Conservation (phyloP, 1,140 invertebrate genomes). For the Psix sp. region DNA sequence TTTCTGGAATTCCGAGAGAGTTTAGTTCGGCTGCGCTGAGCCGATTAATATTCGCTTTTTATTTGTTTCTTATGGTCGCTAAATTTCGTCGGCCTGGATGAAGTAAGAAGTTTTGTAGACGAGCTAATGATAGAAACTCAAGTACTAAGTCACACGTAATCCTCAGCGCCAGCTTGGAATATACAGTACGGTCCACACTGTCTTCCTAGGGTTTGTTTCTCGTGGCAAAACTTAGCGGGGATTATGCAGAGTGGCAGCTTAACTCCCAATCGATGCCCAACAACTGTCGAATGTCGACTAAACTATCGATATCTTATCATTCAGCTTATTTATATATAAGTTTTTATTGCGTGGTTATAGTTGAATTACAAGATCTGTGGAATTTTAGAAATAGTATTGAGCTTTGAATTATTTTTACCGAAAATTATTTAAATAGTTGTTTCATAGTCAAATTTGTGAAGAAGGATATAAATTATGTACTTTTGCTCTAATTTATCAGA, state of each 20-base stretch:
- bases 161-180: conserved; percentile 33
- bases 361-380: too few relatives aligned
- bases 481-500: too few relatives aligned
- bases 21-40: conserved; percentile 37
- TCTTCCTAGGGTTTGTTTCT: conserved; percentile 48
- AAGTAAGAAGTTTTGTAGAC: conserved; percentile 50
- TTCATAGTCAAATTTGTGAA: too few relatives aligned
- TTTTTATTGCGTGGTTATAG: too few relatives aligned
- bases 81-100: conserved; percentile 30
- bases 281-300: conserved; percentile 45
- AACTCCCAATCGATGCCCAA: conserved; percentile 60
- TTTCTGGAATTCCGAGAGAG: conserved; percentile 45
- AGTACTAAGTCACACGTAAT: conserved; percentile 75
- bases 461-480: too few relatives aligned
- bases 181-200: conserved; percentile 33
- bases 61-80: conserved; percentile 31
- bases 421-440: too few relatives aligned
- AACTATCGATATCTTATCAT: too few relatives aligned
- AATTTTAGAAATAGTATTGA: too few relatives aligned
- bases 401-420: too few relatives aligned
- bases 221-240: conserved; percentile 49
- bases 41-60: conserved; percentile 51
- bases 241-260: conserved; percentile 67
- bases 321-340: too few relatives aligned
- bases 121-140: conserved; percentile 73